phyloP scores from a whole-genome alignment of 1,140 invertebrate genomes.

The Ceratina australensis region DNA sequence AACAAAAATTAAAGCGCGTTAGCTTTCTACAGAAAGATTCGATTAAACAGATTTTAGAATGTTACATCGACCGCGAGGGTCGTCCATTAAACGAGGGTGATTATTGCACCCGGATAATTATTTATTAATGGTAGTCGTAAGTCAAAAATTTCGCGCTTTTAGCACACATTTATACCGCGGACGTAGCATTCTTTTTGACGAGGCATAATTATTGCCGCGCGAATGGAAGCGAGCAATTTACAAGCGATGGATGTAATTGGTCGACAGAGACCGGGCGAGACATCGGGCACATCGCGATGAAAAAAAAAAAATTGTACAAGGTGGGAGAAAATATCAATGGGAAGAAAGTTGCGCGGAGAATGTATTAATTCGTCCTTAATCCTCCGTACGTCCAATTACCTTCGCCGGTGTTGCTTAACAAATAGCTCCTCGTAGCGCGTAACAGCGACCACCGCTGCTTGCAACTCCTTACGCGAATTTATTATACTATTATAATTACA shows the following conservation, averaged over 20 bases:
- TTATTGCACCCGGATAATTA: constrained; percentile 26
- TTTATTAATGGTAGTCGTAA: constrained; percentile 41
- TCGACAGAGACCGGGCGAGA: constrained; percentile 14
- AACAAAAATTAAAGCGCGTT: too few species aligned
- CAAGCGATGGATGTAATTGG: constrained; percentile 41
- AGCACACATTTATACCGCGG: constrained; percentile 37
- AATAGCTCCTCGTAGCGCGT: constrained; percentile 18
- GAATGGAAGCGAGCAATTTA: constrained; percentile 44
- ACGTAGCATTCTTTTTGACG: constrained; percentile 36
- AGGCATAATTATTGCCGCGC: constrained; percentile 42
- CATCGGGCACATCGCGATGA: constrained; percentile 11
- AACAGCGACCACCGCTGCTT: constrained; percentile 2
- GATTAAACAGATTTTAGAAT: neutral
- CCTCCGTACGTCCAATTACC: constrained; percentile 38
- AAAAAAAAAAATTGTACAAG: neutral
- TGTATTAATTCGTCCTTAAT: constrained; percentile 47
- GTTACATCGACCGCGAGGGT: too few species aligned
- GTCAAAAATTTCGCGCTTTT: constrained; percentile 41
- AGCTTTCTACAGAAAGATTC: too few species aligned
- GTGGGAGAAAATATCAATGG: too few species aligned
- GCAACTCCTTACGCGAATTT: constrained; percentile 37
- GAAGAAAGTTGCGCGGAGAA: neutral
- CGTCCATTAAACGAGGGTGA: constrained; percentile 25
- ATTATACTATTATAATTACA: constrained; percentile 50
- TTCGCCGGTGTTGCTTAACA: constrained; percentile 38